A percentile compares a stretch with the other conserved stretches of the same genome.
Conservation (phyloP, 2,797 vertebrate genomes). For the Cossypha heuglini region DNA sequence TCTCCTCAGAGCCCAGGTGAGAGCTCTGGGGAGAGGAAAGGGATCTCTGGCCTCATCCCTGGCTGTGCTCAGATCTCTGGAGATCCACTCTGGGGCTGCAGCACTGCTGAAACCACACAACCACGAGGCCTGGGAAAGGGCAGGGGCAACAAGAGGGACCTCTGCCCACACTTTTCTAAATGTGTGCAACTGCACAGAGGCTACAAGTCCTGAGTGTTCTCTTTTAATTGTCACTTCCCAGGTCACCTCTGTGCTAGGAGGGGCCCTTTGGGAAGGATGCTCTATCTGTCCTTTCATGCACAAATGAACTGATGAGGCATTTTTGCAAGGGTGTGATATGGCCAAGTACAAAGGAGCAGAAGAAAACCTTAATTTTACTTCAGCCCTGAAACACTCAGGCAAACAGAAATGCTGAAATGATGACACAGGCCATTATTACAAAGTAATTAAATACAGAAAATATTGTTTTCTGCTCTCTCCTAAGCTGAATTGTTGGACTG, state of each 20-base stretch:
- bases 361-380: slow-evolving; percentile 32
- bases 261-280: background rate
- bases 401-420: background rate
- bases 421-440: background rate
- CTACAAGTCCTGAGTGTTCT: background rate
- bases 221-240: slow-evolving; percentile 43
- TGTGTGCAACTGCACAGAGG: background rate
- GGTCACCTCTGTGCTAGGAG: background rate
- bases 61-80: background rate
- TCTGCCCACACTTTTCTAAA: background rate
- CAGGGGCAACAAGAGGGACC: background rate
- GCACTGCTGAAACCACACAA: background rate
- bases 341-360: background rate
- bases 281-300: slow-evolving; percentile 43
- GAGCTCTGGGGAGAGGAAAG: background rate
- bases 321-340: background rate
- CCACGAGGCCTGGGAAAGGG: background rate
- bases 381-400: background rate
- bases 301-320: slow-evolving; percentile 33
- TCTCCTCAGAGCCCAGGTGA: accelerated
- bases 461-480: background rate
- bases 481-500: background rate
- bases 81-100: background rate
- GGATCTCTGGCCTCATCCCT: background rate
- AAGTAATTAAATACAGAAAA: slow-evolving; percentile 43